Evolutionary conservation across 2,113 vertebrate species (phyloP), one percentile per base, ranked within the genome.

Genomic region (Pyrgilauda ruficollis): DNA sequence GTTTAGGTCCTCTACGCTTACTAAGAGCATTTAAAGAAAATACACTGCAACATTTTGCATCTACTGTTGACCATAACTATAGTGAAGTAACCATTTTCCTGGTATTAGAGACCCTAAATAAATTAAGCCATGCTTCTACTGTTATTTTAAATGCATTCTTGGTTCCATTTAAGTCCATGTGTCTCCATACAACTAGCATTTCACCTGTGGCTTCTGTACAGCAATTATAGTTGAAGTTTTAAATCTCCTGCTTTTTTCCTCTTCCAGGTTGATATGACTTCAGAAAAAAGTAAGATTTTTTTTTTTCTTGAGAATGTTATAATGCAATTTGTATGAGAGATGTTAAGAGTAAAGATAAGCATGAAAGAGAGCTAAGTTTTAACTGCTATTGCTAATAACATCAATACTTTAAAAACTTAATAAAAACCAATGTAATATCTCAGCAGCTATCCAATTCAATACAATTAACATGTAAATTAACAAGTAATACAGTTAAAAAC

Each of bases 271-370:
- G 98, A 97, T 97, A 97, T 98, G 97, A 98, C 97, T 68, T 98
- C 98, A 93, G 98, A 99, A 97, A 99, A 99, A 99, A 99, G 99
- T 99, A 99, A 99, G 99, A 98, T 89, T 97, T 91, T 59, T 31
- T 33, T 85, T 68, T 30, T 49, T 30, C 43, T 80, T 76, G 9
- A 81, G 90, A 95, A 90, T 76, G 23, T 70, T 75, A 43, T 20
- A 46, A 67, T 68, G 39, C 37, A 93, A 37, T 97, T 96, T 92
- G 76, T 96, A 81, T 96, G 94, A 94, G 95, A 97, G 96, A 90
- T 78, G 35, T 95, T 97, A 97, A 82, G 85, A 87, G 44, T 97
- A 94, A 92, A 97, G 76, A 97, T 80, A 97, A 97, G 97, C 97
- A 98, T 98, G 97, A 95, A 73, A 97, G 90, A 95, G 81, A 95